phyloP scores from a whole-genome alignment of 2,888 invertebrate genomes.

The Netelia inedita region DNA sequence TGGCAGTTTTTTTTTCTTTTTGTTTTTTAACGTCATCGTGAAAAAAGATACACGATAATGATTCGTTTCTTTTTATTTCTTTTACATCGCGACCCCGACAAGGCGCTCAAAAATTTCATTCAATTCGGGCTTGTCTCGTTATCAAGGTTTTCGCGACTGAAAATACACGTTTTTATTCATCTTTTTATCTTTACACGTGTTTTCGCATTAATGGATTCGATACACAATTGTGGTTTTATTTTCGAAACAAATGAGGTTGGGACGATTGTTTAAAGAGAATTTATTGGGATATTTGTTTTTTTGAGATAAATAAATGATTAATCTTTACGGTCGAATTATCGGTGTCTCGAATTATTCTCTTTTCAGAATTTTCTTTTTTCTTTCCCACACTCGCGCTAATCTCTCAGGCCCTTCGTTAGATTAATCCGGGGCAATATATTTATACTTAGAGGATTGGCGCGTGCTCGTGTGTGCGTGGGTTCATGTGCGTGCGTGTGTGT shows the following conservation, averaged over 20 bases:
- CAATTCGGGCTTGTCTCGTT: too few species aligned
- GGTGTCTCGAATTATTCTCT: not conserved
- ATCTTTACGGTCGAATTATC: not conserved
- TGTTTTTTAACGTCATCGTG: not conserved
- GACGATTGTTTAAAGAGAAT: too few species aligned
- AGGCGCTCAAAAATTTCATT: too few species aligned
- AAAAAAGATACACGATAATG: constrained; percentile 3
- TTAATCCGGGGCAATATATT: constrained; percentile 11
- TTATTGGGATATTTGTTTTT: too few species aligned
- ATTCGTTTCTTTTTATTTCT: not conserved
- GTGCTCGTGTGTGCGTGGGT: not conserved
- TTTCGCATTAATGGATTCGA: too few species aligned
- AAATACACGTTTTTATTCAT: too few species aligned
- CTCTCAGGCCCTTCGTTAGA: constrained; percentile 11
- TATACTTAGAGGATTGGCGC: not conserved
- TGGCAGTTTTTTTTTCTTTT: constrained; percentile 3
- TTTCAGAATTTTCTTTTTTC: not conserved
- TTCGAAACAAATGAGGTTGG: too few species aligned
- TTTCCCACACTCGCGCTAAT: constrained; percentile 1
- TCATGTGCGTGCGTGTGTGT: not conserved
- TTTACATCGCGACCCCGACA: not conserved
- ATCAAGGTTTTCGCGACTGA: too few species aligned
- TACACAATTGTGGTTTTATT: too few species aligned
- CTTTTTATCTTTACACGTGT: too few species aligned
- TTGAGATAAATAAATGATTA: not conserved